phyloP scores from a whole-genome alignment of 2,113 vertebrate genomes.

The Dicaeum eximium region DNA sequence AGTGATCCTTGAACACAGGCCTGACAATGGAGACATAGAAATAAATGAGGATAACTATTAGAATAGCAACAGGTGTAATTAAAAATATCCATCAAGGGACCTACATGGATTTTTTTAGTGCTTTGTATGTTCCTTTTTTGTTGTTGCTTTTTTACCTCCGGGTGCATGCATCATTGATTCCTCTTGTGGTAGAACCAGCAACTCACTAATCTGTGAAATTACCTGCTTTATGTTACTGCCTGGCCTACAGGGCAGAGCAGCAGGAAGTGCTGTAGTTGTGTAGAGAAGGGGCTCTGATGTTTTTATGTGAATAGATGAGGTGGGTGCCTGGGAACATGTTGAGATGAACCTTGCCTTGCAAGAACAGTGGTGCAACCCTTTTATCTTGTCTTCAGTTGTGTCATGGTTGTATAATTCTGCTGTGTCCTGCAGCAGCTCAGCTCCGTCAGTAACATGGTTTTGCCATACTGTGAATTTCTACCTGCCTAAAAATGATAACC shows the following conservation, averaged over 20 bases:
- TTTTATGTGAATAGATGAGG: neutral
- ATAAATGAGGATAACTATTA: neutral
- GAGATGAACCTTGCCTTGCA: neutral
- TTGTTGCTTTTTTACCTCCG: neutral
- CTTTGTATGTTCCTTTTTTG: neutral
- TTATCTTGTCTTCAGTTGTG: neutral
- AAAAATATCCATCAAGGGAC: accelerated
- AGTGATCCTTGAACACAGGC: neutral
- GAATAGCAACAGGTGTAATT: neutral
- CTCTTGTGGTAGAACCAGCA: neutral
- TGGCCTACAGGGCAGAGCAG: accelerated
- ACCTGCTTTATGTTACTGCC: accelerated
- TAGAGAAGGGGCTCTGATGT: neutral
- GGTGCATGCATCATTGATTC: accelerated
- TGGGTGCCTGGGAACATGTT: neutral
- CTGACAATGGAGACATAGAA: neutral
- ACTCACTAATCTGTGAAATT: neutral
- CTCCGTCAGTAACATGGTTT: neutral
- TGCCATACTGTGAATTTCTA: neutral
- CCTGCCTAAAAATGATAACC: neutral
- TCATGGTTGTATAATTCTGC: neutral
- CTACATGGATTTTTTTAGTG: accelerated
- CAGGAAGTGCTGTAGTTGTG: neutral
- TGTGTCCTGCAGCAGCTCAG: neutral
- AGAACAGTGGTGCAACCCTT: neutral